Evolutionary conservation across 1,140 invertebrate genomes (phyloP).

Genomic region (Apis dorsata): DNA sequence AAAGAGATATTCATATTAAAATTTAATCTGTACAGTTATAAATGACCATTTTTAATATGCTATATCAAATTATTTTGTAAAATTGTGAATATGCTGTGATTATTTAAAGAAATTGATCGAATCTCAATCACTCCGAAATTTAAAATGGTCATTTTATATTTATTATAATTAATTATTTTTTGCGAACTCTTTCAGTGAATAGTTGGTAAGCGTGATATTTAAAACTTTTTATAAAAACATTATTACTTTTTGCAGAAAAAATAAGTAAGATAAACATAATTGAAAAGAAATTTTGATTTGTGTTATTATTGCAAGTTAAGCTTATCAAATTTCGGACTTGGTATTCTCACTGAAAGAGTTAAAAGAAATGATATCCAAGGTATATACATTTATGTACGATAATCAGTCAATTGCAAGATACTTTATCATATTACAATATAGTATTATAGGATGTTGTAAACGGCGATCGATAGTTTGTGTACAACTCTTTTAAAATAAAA

Average conservation of each 20-base stretch:
- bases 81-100: not conserved
- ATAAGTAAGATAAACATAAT: not conserved
- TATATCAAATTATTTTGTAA: conserved; percentile 12
- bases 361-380: not conserved
- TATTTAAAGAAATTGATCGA: not conserved
- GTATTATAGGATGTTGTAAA: conserved; percentile 9
- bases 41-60: conserved; percentile 10
- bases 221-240: not conserved
- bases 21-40: not conserved
- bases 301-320: not conserved
- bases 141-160: not conserved
- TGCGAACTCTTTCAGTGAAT: conserved; percentile 9
- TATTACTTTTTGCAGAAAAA: not conserved
- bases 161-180: not conserved
- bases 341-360: conserved; percentile 10
- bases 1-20: conserved; percentile 9
- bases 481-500: conserved; percentile 14
- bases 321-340: not conserved
- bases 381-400: conserved; percentile 18
- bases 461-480: conserved; percentile 12
- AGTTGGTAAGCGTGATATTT: not conserved
- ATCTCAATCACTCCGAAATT: not conserved
- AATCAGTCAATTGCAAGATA: conserved; percentile 39
- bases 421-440: conserved; percentile 1
- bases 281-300: not conserved